Evolutionary conservation across 2,797 vertebrate genomes (phyloP).

Genomic region (Meriones psammophilus): DNA sequence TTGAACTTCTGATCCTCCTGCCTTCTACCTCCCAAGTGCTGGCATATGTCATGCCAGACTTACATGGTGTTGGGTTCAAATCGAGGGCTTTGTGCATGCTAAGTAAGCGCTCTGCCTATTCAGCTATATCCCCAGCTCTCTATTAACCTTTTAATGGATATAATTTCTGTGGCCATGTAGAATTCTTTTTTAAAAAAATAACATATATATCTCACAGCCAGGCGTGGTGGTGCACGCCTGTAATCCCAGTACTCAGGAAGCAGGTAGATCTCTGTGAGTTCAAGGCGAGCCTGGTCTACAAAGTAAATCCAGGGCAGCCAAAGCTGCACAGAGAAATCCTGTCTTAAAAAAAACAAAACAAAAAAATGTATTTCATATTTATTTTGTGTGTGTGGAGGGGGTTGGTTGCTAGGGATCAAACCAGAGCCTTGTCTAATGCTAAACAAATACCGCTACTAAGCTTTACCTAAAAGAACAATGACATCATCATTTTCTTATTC

Average conservation of each 20-base stretch:
- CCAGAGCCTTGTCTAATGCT: neutral
- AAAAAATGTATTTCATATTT: neutral
- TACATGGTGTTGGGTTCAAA: neutral
- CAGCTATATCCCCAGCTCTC: neutral
- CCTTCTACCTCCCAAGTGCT: neutral
- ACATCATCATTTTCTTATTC: neutral
- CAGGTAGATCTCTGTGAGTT: no score
- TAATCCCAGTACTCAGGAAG: no score
- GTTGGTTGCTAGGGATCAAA: neutral
- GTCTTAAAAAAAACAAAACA: no score
- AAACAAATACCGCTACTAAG: neutral
- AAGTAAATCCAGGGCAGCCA: no score
- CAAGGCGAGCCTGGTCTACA: no score
- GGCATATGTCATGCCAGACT: neutral
- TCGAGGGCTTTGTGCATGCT: neutral
- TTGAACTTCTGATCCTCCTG: neutral
- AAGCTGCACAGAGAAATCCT: no score
- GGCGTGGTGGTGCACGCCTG: no score
- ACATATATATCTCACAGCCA: no score
- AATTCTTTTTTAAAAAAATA: neutral
- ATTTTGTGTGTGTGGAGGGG: neutral
- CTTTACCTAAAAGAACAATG: neutral
- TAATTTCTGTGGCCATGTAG: neutral
- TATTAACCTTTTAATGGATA: neutral
- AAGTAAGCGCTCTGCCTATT: neutral